A percentile compares a stretch with the other conserved stretches of the same genome.
phyloP scores from a whole-genome alignment of 2,797 vertebrate species.

The Kryptolebias ocellatus region DNA sequence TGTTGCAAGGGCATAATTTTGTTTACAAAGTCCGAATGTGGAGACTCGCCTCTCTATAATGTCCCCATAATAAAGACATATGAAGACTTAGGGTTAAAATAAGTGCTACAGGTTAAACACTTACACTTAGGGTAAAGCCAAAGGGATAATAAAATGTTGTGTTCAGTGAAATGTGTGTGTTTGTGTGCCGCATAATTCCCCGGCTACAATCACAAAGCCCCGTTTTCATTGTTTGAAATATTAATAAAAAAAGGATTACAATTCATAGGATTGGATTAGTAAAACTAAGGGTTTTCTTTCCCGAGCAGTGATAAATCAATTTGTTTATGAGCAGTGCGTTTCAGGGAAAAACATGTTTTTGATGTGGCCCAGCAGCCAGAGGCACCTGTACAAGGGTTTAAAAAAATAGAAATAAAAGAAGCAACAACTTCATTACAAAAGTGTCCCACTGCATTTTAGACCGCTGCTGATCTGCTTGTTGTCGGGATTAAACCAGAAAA shows the following conservation, averaged over 20 bases:
- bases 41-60: background rate
- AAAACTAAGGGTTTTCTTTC: conserved; percentile 54
- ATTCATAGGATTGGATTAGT: conserved; percentile 56
- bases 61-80: background rate
- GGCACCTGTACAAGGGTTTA: conserved; percentile 31
- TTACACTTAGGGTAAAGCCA: background rate
- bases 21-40: background rate
- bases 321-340: conserved; percentile 48
- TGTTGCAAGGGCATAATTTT: conserved; percentile 3
- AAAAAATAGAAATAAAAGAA: background rate
- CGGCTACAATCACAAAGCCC: conserved; percentile 61
- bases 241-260: conserved; percentile 72
- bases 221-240: conserved; percentile 67
- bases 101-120: background rate
- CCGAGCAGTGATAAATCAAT: conserved; percentile 60
- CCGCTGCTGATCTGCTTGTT: background rate
- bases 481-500: background rate
- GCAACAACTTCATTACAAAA: conserved; percentile 21
- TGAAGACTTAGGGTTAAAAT: conserved; percentile 2
- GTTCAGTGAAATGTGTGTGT: conserved; percentile 13
- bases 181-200: conserved; percentile 69
- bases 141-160: background rate
- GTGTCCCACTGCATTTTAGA: conserved; percentile 12
- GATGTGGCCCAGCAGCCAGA: background rate
- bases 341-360: conserved; percentile 68